Conservation (phyloP, 2,888 invertebrate species). For the Eupithecia abbreviata region DNA sequence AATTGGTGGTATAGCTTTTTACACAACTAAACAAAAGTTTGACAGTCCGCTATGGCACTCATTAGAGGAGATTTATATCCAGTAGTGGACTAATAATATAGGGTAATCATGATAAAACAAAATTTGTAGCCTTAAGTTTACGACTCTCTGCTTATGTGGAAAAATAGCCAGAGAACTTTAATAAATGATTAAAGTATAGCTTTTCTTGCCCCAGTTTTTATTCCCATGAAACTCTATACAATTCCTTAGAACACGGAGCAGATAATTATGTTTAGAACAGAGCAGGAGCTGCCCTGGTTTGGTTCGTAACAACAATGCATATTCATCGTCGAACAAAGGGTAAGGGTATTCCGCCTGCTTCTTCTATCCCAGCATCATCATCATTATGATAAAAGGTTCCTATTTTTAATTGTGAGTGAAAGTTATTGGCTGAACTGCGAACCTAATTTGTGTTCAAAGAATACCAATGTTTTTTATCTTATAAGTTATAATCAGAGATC, state of each 20-base stretch:
- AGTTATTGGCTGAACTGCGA: no score
- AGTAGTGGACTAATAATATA: no score
- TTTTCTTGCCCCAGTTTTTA: background rate
- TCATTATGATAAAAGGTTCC: background rate
- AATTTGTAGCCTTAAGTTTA: background rate
- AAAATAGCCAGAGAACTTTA: background rate
- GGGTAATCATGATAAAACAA: background rate
- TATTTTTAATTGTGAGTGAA: background rate
- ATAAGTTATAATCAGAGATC: no score
- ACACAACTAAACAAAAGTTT: background rate
- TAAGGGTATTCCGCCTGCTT: background rate
- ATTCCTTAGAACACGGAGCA: background rate
- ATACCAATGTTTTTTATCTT: no score
- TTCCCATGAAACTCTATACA: background rate
- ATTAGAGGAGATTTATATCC: no score
- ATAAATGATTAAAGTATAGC: background rate
- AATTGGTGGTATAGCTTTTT: background rate
- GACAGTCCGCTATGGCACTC: no score
- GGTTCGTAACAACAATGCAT: constrained; percentile 25
- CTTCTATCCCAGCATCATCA: background rate
- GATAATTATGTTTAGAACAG: constrained; percentile 11
- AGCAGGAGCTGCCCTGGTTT: constrained; percentile 8
- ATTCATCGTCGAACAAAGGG: constrained; percentile 24
- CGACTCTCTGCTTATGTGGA: background rate
- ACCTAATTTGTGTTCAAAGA: no score